A percentile compares a stretch with the other conserved stretches of the same genome.
These are phyloP conservation scores for Xestobium rufovillosum DNA, from an alignment of 2,888 invertebrate species.

Conservation along the genomic window DNA sequence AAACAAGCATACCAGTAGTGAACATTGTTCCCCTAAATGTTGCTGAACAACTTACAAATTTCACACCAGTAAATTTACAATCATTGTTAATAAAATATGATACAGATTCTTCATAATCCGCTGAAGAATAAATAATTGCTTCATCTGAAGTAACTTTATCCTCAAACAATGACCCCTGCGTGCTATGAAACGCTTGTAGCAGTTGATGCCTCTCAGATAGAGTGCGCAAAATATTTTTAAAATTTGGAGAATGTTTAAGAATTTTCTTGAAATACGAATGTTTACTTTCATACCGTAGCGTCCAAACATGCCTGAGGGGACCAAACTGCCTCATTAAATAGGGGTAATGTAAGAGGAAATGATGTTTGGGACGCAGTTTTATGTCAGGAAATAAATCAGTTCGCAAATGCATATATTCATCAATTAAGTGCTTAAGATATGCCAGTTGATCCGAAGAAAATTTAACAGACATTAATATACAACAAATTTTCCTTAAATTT, in stretches of 20 bases:
- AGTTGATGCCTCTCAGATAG: slow-evolving; percentile 12
- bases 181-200: slow-evolving; percentile 4
- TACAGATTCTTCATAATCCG: too few relatives aligned
- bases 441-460: slow-evolving; percentile 13
- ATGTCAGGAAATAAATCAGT: slow-evolving; percentile 11
- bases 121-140: too few relatives aligned
- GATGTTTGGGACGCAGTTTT: slow-evolving; percentile 23
- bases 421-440: slow-evolving; percentile 7
- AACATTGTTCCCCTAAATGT: too few relatives aligned
- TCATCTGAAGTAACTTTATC: too few relatives aligned
- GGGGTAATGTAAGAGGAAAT: slow-evolving; percentile 24
- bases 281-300: slow-evolving; percentile 20
- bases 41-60: too few relatives aligned
- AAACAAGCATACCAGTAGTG: too few relatives aligned
- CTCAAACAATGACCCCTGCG: slow-evolving; percentile 4
- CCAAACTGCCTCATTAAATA: slow-evolving; percentile 18
- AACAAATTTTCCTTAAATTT: slow-evolving; percentile 13
- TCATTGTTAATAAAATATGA: too few relatives aligned
- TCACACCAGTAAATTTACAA: too few relatives aligned
- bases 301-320: slow-evolving; percentile 17
- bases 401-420: slow-evolving; percentile 13
- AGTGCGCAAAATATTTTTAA: slow-evolving; percentile 8
- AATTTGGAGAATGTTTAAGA: too few relatives aligned
- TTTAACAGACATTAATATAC: slow-evolving; percentile 10
- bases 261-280: slow-evolving; percentile 18